Conservation (phyloP, 2,888 invertebrate genomes). For the Thysanoteuthis rhombus region DNA sequence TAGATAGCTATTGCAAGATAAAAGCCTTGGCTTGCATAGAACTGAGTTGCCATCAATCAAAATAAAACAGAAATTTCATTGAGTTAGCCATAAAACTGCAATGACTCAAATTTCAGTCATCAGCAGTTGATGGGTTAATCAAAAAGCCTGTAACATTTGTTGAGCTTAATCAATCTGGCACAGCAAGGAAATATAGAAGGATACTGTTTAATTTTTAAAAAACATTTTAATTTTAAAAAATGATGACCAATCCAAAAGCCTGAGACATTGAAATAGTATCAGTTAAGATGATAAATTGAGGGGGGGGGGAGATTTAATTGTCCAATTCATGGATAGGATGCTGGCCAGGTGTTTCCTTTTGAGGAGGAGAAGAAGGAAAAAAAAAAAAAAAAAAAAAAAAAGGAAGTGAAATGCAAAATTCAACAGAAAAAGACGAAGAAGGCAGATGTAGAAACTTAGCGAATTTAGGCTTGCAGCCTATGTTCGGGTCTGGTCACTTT, state of each 20-base stretch:
- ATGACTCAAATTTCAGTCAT: too few species aligned
- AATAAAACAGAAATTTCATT: too few species aligned
- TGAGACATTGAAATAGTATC: background rate
- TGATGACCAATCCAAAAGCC: background rate
- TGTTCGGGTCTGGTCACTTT: background rate
- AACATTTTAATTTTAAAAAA: background rate
- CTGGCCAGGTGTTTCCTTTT: background rate
- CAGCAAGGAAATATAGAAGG: background rate
- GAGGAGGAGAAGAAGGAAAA: background rate
- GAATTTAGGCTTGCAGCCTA: background rate
- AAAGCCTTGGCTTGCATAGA: too few species aligned
- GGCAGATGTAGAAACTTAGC: background rate
- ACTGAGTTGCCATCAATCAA: too few species aligned
- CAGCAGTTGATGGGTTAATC: too few species aligned
- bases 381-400: too few species aligned
- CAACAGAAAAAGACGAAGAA: background rate
- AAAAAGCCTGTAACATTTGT: background rate
- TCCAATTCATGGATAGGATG: background rate
- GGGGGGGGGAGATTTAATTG: background rate
- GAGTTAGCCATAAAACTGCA: too few species aligned
- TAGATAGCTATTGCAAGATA: too few species aligned
- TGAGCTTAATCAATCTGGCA: background rate
- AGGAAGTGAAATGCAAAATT: too few species aligned
- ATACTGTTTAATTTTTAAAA: too few species aligned
- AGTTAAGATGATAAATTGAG: background rate